Percentiles rank a stretch among this genome's conserved stretches.
Conservation (phyloP, 2,797 vertebrate genomes). For the Anguilla megastoma region DNA sequence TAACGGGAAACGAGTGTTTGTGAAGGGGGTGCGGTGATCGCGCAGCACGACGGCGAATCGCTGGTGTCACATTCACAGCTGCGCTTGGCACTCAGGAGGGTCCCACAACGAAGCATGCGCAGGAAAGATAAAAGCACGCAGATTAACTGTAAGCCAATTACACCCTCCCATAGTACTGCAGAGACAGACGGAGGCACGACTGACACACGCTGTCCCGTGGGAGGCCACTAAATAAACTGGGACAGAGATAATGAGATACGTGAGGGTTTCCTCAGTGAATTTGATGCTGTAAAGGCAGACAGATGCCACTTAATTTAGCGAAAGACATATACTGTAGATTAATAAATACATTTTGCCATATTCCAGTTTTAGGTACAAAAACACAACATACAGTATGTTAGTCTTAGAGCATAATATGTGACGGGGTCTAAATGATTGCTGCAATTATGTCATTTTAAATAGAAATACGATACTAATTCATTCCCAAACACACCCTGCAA, state of each 20-base stretch:
- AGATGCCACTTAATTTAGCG: not conserved
- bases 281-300: not conserved
- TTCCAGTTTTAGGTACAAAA: not conserved
- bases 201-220: not conserved
- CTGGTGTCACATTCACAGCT: not conserved
- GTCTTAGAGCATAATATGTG: not conserved
- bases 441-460: not conserved
- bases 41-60: not conserved
- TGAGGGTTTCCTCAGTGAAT: not conserved
- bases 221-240: constrained; percentile 5
- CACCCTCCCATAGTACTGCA: not conserved
- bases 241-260: constrained; percentile 6
- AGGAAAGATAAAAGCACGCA: constrained; percentile 29
- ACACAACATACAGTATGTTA: not conserved
- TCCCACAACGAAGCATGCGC: not conserved
- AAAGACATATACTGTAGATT: not conserved
- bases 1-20: not conserved
- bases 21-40: not conserved
- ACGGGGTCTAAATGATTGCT: not conserved
- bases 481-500: not conserved
- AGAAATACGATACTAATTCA: not conserved
- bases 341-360: not conserved
- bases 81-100: not conserved
- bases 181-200: not conserved
- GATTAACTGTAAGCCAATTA: constrained; percentile 50